Conservation (phyloP, 2,888 invertebrate genomes). For the Habrosyne pyritoides region DNA sequence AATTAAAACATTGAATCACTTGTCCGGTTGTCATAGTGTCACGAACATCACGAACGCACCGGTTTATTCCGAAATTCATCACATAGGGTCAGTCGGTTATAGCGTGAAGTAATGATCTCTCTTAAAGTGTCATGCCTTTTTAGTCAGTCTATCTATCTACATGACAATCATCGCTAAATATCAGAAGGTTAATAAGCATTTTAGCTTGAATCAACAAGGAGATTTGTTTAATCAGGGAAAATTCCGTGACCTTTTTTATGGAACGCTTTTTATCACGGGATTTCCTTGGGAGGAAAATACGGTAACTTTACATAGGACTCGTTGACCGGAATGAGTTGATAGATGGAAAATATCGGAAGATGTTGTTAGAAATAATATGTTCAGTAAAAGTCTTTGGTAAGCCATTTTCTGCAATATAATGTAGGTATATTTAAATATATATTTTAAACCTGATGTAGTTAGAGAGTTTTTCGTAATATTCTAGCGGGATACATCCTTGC, state of each 20-base stretch:
- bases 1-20: too few species aligned
- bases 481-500: too few species aligned
- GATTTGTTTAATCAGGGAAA: slow-evolving; percentile 32
- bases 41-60: too few species aligned
- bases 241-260: slow-evolving; percentile 28
- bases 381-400: neutral
- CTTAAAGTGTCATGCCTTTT: too few species aligned
- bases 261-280: slow-evolving; percentile 12
- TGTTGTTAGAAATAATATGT: neutral
- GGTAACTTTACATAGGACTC: slow-evolving; percentile 11
- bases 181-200: slow-evolving; percentile 7
- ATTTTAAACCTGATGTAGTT: too few species aligned
- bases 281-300: slow-evolving; percentile 10
- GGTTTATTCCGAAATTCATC: too few species aligned
- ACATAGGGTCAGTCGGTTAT: too few species aligned
- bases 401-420: too few species aligned
- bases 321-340: slow-evolving; percentile 7
- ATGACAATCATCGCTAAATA: neutral
- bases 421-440: too few species aligned
- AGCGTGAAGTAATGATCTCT: too few species aligned
- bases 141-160: neutral
- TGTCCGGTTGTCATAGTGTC: too few species aligned
- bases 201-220: slow-evolving; percentile 26
- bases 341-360: neutral
- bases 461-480: too few species aligned